Percentiles rank a stretch among this genome's conserved stretches.
These are phyloP conservation scores for Cassiopea andromeda DNA, from an alignment of 30 jellyfish, hydroid and myxozoan species.

Conservation along the genomic window DNA sequence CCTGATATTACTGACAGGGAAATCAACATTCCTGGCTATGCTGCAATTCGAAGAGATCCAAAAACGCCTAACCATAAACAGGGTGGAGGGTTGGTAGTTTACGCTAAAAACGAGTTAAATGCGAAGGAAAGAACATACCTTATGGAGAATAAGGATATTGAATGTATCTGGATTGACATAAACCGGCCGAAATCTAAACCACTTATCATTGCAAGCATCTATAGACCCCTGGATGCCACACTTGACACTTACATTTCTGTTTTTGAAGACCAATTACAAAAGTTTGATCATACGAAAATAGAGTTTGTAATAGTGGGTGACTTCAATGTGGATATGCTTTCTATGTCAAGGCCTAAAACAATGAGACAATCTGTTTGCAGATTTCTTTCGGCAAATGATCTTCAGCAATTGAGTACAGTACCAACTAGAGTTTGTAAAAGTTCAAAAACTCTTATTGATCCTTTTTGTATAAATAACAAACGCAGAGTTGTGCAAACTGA, in stretches of 20 bases:
- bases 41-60: constrained; percentile 50
- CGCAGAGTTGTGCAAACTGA: constrained; percentile 39
- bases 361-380: constrained; percentile 32
- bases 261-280: constrained; percentile 38
- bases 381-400: constrained; percentile 39
- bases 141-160: constrained; percentile 27
- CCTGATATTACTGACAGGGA: constrained; percentile 37
- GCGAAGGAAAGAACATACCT: constrained; percentile 50
- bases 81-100: constrained; percentile 54
- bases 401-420: constrained; percentile 9
- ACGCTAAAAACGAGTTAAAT: constrained; percentile 33
- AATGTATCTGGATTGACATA: constrained; percentile 48
- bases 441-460: constrained; percentile 40
- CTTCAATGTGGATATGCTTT: constrained; percentile 46
- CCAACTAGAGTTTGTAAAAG: constrained; percentile 39
- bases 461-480: constrained; percentile 20
- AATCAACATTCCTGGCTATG: constrained; percentile 32
- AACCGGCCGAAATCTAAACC: constrained; percentile 34
- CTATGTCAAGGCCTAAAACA: constrained; percentile 33
- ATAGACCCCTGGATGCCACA: constrained; percentile 25
- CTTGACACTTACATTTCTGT: constrained; percentile 16
- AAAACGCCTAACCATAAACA: constrained; percentile 25
- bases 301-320: constrained; percentile 31
- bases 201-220: constrained; percentile 29
- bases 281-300: constrained; percentile 23